Conservation (phyloP, 2,113 vertebrate species). For the Lasiurus cinereus region DNA sequence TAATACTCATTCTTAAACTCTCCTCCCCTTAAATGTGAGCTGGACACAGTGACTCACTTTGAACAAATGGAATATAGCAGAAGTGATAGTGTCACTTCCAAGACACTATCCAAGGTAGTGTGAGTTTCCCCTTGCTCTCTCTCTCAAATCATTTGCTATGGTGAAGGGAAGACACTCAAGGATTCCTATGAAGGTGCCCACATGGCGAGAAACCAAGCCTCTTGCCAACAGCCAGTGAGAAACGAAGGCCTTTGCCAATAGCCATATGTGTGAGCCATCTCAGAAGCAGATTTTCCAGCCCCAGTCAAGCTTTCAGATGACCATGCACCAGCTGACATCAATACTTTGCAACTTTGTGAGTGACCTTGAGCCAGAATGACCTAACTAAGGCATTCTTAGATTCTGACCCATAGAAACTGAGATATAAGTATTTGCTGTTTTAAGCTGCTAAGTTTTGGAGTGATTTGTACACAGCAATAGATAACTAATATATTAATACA, state of each 20-base stretch:
- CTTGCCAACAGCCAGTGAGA: neutral
- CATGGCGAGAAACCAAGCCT: neutral
- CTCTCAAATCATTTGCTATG: neutral
- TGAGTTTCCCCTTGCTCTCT: neutral
- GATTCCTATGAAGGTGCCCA: neutral
- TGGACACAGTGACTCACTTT: neutral
- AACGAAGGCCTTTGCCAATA: neutral
- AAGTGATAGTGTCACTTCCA: neutral
- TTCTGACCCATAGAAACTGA: constrained; percentile 3
- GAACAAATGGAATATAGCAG: neutral
- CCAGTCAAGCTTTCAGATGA: neutral
- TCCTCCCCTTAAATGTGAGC: constrained; percentile 3
- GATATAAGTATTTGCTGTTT: neutral
- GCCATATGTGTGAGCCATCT: neutral
- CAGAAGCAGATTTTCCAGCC: neutral
- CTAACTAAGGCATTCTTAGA: neutral
- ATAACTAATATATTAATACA: neutral
- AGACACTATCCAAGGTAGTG: neutral
- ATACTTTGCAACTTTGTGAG: neutral
- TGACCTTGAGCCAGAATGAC: constrained; percentile 1
- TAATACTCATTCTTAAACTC: neutral
- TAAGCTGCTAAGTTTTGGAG: neutral
- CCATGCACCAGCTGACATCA: neutral
- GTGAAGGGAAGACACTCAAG: neutral
- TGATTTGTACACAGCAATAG: neutral